Conservation (phyloP, 1,140 invertebrate species). For the Rhyzopertha dominica region DNA sequence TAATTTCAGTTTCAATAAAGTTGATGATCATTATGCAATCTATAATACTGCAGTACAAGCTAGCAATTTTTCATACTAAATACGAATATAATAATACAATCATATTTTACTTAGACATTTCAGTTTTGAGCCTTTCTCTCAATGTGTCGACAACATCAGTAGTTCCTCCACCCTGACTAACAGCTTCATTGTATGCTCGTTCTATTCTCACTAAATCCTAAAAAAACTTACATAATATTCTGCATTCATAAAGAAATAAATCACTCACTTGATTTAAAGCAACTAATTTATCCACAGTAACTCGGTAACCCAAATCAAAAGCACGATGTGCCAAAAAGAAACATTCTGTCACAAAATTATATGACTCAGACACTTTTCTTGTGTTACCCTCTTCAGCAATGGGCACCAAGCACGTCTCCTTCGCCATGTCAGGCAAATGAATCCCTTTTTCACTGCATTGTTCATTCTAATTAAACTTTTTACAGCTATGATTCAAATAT, state of each 20-base stretch:
- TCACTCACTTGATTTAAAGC: slow-evolving; percentile 52
- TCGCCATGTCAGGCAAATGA: slow-evolving; percentile 61
- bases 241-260: background rate
- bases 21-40: too few species aligned
- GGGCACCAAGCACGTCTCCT: slow-evolving; percentile 76
- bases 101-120: slow-evolving; percentile 51
- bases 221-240: slow-evolving; percentile 11
- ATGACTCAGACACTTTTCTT: slow-evolving; percentile 51
- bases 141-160: slow-evolving; percentile 56
- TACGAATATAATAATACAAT: slow-evolving; percentile 14
- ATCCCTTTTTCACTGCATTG: slow-evolving; percentile 53
- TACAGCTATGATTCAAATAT: background rate
- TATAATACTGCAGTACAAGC: too few species aligned
- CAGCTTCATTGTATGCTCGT: slow-evolving; percentile 60
- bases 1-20: too few species aligned
- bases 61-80: too few species aligned
- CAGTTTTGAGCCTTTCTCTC: slow-evolving; percentile 57
- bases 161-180: slow-evolving; percentile 45
- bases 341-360: slow-evolving; percentile 84
- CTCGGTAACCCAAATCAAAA: slow-evolving; percentile 75
- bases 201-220: slow-evolving; percentile 74
- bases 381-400: slow-evolving; percentile 53
- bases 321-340: slow-evolving; percentile 87
- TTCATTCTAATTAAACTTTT: slow-evolving; percentile 37
- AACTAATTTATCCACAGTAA: slow-evolving; percentile 72